Conservation (phyloP, 2,888 invertebrate genomes). For the Tupiocoris notatus region DNA sequence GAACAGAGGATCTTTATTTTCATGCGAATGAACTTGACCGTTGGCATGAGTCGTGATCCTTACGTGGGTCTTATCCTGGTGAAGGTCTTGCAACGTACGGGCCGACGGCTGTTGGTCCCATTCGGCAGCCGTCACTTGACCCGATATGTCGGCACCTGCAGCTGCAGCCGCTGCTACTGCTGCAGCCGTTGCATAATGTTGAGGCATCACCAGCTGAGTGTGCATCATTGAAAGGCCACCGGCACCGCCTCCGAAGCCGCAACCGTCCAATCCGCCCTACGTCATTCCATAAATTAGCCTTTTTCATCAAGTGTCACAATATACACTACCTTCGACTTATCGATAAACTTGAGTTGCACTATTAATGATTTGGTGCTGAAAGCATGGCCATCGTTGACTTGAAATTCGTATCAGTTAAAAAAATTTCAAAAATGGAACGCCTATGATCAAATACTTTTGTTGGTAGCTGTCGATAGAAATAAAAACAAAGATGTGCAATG, state of each 20-base stretch:
- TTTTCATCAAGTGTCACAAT: not conserved
- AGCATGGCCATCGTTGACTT: too few species aligned
- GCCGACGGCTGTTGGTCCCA: conserved; percentile 37
- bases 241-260: conserved; percentile 46
- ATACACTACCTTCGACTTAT: too few species aligned
- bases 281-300: not conserved
- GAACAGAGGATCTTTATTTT: not conserved
- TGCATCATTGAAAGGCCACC: conserved; percentile 46
- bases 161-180: conserved; percentile 38
- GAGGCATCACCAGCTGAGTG: conserved; percentile 46
- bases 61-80: conserved; percentile 46
- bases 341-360: too few species aligned
- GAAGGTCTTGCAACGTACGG: conserved; percentile 41
- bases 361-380: too few species aligned
- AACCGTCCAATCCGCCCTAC: conserved; percentile 45
- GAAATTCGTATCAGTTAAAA: too few species aligned
- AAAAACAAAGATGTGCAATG: too few species aligned
- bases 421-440: too few species aligned
- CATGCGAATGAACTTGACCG: not conserved
- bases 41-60: too few species aligned
- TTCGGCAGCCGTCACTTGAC: conserved; percentile 21
- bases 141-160: conserved; percentile 32
- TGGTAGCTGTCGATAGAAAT: too few species aligned
- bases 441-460: too few species aligned
- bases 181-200: conserved; percentile 36